Conservation (phyloP, 2,888 invertebrate species). For the Eristalis intricaria region DNA sequence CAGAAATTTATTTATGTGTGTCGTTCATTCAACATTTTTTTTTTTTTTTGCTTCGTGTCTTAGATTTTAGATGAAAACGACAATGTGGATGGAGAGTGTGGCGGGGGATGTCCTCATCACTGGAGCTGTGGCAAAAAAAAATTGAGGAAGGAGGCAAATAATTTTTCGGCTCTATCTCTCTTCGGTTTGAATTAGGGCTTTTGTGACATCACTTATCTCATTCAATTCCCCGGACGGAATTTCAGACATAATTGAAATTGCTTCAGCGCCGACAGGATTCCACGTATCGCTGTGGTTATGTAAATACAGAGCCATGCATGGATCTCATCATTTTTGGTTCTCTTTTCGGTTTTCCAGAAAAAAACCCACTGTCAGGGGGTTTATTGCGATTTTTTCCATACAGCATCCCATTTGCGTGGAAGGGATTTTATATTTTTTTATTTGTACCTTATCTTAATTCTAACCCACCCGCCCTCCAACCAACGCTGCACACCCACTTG, state of each 20-base stretch:
- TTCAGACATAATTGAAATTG: slow-evolving; percentile 59
- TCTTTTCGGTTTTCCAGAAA: background rate
- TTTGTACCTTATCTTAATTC: background rate
- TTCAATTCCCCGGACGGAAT: slow-evolving; percentile 48
- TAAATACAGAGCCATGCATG: slow-evolving; percentile 9
- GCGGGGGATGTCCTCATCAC: slow-evolving; percentile 12
- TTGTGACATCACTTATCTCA: slow-evolving; percentile 62
- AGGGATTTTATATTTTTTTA: slow-evolving; percentile 36
- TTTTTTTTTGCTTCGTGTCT: slow-evolving; percentile 15
- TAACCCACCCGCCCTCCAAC: background rate
- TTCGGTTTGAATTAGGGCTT: slow-evolving; percentile 51
- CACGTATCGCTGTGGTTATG: slow-evolving; percentile 13
- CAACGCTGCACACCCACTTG: background rate
- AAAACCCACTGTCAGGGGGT: slow-evolving; percentile 21
- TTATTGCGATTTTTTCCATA: slow-evolving; percentile 36
- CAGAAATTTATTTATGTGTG: slow-evolving; percentile 35
- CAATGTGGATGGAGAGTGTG: background rate
- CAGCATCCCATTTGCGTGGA: slow-evolving; percentile 28
- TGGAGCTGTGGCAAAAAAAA: background rate
- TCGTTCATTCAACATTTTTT: background rate
- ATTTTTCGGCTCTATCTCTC: slow-evolving; percentile 34
- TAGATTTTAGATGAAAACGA: background rate
- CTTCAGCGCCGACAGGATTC: slow-evolving; percentile 29
- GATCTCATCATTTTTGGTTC: slow-evolving; percentile 13
- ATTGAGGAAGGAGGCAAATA: slow-evolving; percentile 2